Evolutionary conservation across 2,888 invertebrate genomes (phyloP).

Genomic region (Eudasyphora cyanicolor): DNA sequence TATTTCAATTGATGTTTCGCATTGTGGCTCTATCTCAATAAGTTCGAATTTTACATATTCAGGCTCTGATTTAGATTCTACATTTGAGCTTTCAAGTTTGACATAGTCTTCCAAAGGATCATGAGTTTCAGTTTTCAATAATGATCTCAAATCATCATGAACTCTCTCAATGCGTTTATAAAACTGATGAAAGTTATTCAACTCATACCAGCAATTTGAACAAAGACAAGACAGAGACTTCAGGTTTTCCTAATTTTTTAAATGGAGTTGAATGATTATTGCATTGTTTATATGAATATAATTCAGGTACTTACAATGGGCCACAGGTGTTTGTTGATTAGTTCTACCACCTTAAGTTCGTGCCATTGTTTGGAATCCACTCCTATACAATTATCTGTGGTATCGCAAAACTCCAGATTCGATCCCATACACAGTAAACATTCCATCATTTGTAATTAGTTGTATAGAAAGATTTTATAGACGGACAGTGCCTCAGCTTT

Average conservation of each 20-base stretch:
- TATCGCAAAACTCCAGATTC: neutral
- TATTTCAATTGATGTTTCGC: neutral
- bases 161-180: conserved; percentile 70
- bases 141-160: conserved; percentile 64
- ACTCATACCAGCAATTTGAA: conserved; percentile 70
- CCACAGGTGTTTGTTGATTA: conserved; percentile 53
- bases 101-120: conserved; percentile 4
- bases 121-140: conserved; percentile 60
- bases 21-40: neutral
- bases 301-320: conserved; percentile 32
- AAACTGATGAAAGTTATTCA: conserved; percentile 71
- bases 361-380: conserved; percentile 47
- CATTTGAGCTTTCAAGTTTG: neutral
- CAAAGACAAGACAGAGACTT: conserved; percentile 65
- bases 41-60: too few species aligned
- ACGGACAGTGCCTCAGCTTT: too few species aligned
- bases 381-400: neutral
- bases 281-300: neutral
- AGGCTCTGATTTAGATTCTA: neutral
- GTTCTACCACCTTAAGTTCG: conserved; percentile 16
- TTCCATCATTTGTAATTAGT: neutral
- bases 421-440: conserved; percentile 34
- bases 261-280: neutral
- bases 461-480: too few species aligned
- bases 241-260: neutral